phyloP scores from a whole-genome alignment of 2,888 invertebrate genomes.

The Entomobrya multifasciata region DNA sequence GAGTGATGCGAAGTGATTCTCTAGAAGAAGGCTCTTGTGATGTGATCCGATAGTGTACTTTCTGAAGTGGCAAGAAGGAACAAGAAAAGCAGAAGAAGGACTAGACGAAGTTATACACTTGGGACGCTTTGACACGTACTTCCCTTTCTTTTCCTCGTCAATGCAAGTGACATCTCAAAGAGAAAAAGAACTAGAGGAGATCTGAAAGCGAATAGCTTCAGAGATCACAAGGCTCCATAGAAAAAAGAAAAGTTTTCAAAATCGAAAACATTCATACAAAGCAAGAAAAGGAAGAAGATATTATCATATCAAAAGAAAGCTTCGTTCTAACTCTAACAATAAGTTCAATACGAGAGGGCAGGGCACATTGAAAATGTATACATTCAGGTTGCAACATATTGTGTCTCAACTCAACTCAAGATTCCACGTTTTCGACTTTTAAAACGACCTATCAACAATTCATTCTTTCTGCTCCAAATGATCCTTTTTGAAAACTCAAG shows the following conservation, averaged over 20 bases:
- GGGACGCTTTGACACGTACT: conserved; percentile 68
- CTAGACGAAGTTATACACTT: conserved; percentile 48
- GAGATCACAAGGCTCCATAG: conserved; percentile 47
- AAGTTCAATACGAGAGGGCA: background rate
- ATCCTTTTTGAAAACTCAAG: conserved; percentile 21
- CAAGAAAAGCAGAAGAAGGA: conserved; percentile 18
- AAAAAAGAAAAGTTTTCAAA: conserved; percentile 45
- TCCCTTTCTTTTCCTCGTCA: conserved; percentile 16
- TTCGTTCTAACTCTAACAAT: background rate
- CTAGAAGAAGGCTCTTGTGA: conserved; percentile 18
- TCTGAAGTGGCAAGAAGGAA: conserved; percentile 11
- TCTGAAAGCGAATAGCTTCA: conserved; percentile 51
- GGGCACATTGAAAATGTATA: background rate
- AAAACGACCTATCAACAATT: conserved; percentile 52
- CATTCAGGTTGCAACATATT: background rate
- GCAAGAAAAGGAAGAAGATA: background rate
- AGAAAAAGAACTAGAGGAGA: conserved; percentile 41
- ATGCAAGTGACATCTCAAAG: conserved; percentile 66
- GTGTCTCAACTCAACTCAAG: background rate
- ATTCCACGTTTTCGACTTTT: conserved; percentile 13
- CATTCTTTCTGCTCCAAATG: conserved; percentile 47
- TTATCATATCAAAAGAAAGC: conserved; percentile 58
- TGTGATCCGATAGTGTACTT: conserved; percentile 31
- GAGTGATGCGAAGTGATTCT: conserved; percentile 30
- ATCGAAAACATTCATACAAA: conserved; percentile 33